Percentiles rank a stretch among this genome's conserved stretches.
Evolutionary conservation across 2,113 vertebrate genomes (phyloP).

Genomic region (Oryctolagus cuniculus): mOryCun1.1 NC_091432.1:120419501-120420000

Average conservation of each 20-base stretch:
- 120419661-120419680: background rate
- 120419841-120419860: too few species aligned
- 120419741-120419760: background rate
- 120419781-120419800: background rate
- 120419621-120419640: background rate
- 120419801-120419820: too few species aligned
- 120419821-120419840: too few species aligned
- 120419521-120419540: background rate
- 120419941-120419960: too few species aligned
- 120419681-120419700: background rate
- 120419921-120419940: too few species aligned
- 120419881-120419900: too few species aligned
- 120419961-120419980: too few species aligned
- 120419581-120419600: background rate
- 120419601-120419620: background rate
- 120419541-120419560: background rate
- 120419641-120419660: background rate
- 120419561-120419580: background rate
- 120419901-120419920: too few species aligned
- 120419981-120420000: too few species aligned
- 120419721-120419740: background rate
- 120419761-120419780: constrained; percentile 13
- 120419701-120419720: background rate
- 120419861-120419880: too few species aligned
- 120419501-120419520: background rate